Conservation (phyloP, 2,797 vertebrate species). For the Hylomyscus alleni region DNA sequence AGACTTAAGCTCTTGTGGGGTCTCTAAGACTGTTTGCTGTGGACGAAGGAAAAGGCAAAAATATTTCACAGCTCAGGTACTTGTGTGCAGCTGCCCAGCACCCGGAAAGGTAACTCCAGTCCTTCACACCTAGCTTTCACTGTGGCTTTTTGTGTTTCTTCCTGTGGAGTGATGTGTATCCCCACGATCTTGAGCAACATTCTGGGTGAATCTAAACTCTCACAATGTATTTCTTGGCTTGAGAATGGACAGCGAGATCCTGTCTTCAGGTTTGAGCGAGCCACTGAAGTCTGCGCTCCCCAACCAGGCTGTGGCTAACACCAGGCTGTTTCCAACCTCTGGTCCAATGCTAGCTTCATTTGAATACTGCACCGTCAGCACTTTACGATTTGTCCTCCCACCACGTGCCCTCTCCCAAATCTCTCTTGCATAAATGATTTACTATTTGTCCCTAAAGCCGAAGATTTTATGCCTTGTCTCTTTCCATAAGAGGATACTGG, state of each 20-base stretch:
- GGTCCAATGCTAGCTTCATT: conserved; percentile 76
- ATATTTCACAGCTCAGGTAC: neutral
- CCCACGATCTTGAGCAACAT: conserved; percentile 29
- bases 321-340: conserved; percentile 67
- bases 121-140: neutral
- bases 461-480: conserved; percentile 83
- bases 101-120: neutral
- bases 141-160: conserved; percentile 18
- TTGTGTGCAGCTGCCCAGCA: neutral
- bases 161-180: conserved; percentile 23
- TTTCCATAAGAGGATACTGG: conserved; percentile 82
- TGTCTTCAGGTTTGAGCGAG: neutral
- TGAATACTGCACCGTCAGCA: conserved; percentile 82
- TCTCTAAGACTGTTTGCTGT: neutral
- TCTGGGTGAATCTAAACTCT: conserved; percentile 50
- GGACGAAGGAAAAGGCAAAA: conserved; percentile 11
- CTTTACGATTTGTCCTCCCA: conserved; percentile 82
- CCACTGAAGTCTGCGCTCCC: conserved; percentile 62
- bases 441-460: conserved; percentile 81
- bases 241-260: conserved; percentile 37
- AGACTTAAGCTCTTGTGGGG: neutral
- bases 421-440: conserved; percentile 84
- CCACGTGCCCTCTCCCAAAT: conserved; percentile 78
- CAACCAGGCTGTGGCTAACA: conserved; percentile 60
- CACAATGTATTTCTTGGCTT: conserved; percentile 19